Conservation (phyloP, 1,140 invertebrate species). For the Antheraea pernyi region DNA sequence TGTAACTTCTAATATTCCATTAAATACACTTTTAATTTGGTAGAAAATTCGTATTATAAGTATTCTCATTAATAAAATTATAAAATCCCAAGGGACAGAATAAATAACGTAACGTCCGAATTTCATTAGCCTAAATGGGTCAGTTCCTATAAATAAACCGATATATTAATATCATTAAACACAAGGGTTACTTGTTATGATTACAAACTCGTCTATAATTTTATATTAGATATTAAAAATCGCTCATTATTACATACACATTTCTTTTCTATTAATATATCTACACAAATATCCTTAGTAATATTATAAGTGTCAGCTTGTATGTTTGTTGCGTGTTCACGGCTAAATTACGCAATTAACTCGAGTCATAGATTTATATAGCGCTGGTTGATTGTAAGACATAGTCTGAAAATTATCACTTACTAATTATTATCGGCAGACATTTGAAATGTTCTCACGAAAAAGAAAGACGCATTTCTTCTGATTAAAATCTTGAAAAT, state of each 20-base stretch:
- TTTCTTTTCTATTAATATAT: too few relatives aligned
- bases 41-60: too few relatives aligned
- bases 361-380: too few relatives aligned
- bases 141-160: constrained; percentile 5
- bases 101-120: constrained; percentile 19
- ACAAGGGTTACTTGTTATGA: not conserved
- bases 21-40: too few relatives aligned
- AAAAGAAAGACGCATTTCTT: constrained; percentile 5
- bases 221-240: too few relatives aligned
- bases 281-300: too few relatives aligned
- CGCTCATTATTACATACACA: too few relatives aligned
- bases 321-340: too few relatives aligned
- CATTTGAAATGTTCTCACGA: not conserved
- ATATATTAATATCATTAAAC: not conserved
- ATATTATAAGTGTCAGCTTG: too few relatives aligned
- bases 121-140: constrained; percentile 39
- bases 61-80: too few relatives aligned
- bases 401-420: not conserved
- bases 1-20: not conserved
- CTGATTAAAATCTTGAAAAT: constrained; percentile 10
- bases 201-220: not conserved
- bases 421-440: not conserved
- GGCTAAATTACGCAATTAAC: too few relatives aligned
- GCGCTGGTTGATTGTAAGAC: not conserved
- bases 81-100: constrained; percentile 24